A percentile compares a stretch with the other conserved stretches of the same genome.
Evolutionary conservation across 2,797 vertebrate genomes (phyloP).

Genomic region (Pseudotriccus pelzelni): DNA sequence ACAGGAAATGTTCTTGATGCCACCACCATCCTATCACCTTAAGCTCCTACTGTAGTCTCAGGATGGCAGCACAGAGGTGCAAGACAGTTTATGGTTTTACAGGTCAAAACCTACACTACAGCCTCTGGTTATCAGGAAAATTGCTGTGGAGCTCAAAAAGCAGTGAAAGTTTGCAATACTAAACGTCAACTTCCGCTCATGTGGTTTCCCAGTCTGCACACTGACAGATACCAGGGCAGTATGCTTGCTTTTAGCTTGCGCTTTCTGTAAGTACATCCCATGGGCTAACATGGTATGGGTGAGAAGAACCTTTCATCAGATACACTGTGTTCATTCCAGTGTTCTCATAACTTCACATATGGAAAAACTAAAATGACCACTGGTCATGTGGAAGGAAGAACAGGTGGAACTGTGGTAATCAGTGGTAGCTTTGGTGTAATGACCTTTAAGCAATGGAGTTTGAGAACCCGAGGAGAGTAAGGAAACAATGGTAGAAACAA

Average conservation of each 20-base stretch:
- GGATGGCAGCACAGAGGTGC: background rate
- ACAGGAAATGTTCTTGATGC: background rate
- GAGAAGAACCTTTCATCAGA: background rate
- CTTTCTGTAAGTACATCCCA: background rate
- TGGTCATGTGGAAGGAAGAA: background rate
- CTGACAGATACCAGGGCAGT: background rate
- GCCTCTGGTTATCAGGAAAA: background rate
- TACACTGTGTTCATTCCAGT: background rate
- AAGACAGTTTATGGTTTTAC: background rate
- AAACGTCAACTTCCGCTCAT: background rate
- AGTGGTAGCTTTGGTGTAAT: background rate
- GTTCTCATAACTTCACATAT: background rate
- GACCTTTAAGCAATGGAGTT: background rate
- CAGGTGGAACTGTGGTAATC: background rate
- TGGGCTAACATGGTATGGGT: accelerated
- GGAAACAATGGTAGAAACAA: background rate
- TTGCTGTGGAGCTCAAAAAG: background rate
- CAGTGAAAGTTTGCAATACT: background rate
- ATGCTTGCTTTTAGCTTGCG: background rate
- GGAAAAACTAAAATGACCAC: background rate
- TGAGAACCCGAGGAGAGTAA: background rate
- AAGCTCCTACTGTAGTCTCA: background rate
- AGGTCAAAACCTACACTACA: background rate
- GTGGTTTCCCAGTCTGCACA: background rate
- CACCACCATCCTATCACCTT: background rate